Base-by-base conservation (phyloP, 2,113 vertebrate species). In the Probosciger aterrimus region DNA sequence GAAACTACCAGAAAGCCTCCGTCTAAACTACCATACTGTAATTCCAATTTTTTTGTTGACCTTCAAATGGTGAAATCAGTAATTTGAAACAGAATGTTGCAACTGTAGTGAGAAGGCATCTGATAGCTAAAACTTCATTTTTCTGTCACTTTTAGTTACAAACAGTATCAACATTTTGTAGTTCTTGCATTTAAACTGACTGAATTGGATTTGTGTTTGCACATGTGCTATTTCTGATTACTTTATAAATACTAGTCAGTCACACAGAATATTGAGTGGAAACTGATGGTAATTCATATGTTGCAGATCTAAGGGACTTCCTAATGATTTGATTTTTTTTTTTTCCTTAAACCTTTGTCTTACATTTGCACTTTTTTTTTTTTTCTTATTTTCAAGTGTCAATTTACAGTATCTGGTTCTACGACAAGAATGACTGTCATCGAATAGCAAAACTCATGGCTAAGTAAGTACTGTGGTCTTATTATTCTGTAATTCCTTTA, bases 401-500 rank as follows among this genome's bases (percentile, higher is more conserved):
- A 62, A 99, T 99, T 98, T 99, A 99, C 97, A 99, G 99, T 96
- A 99, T 99, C 98, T 99, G 99, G 99, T 99, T 99, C 98, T 99
- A 99, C 55, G 99, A 99, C 97, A 99, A 99, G 98, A 98, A 98
- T 65, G 99, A 99, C 97, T 99, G 99, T 96, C 99, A 99, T 90
- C 99, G 99, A 93, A 99, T 99, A 81, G 99, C 99, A 87, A 99
- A 99, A 96, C 98, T 99, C 95, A 99, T 99, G 99, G 98, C 99
- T 41, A 98, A 98, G 99, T 99, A 98, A 99, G 99, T 98, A 97
- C 79, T 69, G 23, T 10, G 18, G 33, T 64, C 90, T 77, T 78
- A 41, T 18, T 82, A 11, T 35, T 93, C 77, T 63, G 4, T 74
- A 49, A 49, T 47, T 75, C 31, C 86, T 88, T 22, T 41, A 59